Evolutionary conservation across 2,888 invertebrate species (phyloP), one percentile per base, ranked within the genome.

Genomic region (Peribatodes rhomboidaria): DNA sequence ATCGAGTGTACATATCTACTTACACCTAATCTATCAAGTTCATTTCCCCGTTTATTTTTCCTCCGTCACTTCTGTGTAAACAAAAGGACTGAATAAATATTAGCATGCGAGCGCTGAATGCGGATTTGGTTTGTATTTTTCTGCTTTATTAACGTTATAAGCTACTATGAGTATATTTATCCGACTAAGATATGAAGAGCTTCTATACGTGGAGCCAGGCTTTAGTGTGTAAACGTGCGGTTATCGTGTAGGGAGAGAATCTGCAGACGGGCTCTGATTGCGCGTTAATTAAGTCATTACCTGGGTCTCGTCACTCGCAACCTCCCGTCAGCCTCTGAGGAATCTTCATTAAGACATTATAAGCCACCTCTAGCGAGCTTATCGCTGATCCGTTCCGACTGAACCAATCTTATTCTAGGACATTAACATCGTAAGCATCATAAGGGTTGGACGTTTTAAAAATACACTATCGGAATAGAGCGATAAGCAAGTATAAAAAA

Each of bases 261-360:
- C 66, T 67, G 64, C 68, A 70, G 73, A 67, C 71, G 68, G 72
- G 72, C 73, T 74, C 74, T 78, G 84, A 85, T 85, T 84, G 82
- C 77, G 79, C 80, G 83, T 83, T 87, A 86, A 87, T 85, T 82
- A 84, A 83, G 81, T 84, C 85, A 86, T 88, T 86, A 85, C 79
- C 79, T 75, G 74, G 80, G 81, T 79, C 81, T 81, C 81, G 79
- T 79, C 81, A 78, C 73, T 70, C 63, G 64, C 71, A 74, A 73
- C 69, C 71, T 66, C 69, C 54, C 67, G 72, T 59, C 68, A 75
- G 76, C 70, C 72, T 74, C 75, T 63, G 70, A 72, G 79, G 74
- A 76, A 78, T 78, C 77, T 80, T 84, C 82, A 81, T 86, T 83
- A 81, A 77, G 77, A 77, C 76, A 82, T 84, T 85, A 55, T 35